Evolutionary conservation across 2,113 vertebrate genomes (phyloP).

Genomic region (Catagonus wagneri): DNA sequence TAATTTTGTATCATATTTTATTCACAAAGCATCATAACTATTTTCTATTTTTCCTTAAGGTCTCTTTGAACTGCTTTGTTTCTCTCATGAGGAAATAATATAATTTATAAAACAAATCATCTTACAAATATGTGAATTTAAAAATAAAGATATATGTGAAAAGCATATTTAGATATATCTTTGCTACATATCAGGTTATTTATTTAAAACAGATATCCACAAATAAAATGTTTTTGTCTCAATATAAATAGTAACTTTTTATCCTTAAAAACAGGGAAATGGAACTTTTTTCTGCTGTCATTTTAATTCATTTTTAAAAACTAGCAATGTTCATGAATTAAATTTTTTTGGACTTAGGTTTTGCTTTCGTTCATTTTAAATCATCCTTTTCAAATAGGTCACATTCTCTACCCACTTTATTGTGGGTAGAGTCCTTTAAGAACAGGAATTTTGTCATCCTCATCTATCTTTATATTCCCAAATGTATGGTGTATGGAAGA

Average conservation of each 20-base stretch:
- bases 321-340: neutral
- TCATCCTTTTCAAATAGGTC: neutral
- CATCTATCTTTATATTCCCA: neutral
- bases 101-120: neutral
- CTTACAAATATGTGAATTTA: neutral
- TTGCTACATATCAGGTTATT: neutral
- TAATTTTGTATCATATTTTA: neutral
- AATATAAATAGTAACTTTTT: neutral
- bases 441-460: slow-evolving; percentile 29
- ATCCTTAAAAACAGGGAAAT: neutral
- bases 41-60: neutral
- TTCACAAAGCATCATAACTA: neutral
- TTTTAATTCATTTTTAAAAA: neutral
- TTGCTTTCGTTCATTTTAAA: slow-evolving; percentile 3
- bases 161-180: neutral
- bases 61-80: neutral
- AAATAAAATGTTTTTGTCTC: slow-evolving; percentile 34
- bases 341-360: neutral
- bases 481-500: neutral
- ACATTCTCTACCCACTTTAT: neutral
- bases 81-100: neutral
- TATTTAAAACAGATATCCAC: neutral
- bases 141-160: neutral
- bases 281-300: neutral
- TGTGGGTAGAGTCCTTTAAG: neutral